phyloP scores from a whole-genome alignment of 2,113 vertebrate genomes.

The Ctenodactylus gundi region DNA sequence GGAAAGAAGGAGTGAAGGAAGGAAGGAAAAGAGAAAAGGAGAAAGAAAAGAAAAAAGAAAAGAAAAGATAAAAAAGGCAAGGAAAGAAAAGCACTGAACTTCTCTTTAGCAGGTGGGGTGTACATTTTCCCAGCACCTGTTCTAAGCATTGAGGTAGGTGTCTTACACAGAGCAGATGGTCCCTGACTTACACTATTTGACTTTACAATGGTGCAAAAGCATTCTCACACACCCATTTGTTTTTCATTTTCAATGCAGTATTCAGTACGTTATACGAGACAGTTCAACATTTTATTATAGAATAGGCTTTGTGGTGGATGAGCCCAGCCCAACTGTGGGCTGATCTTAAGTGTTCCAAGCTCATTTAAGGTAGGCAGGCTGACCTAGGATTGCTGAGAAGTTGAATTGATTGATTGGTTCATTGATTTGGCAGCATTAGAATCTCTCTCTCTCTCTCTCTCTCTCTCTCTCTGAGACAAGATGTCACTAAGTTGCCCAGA shows the following conservation, averaged over 20 bases:
- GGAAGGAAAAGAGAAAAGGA: no score
- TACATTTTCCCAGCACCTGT: neutral
- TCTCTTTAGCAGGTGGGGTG: neutral
- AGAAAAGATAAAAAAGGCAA: neutral
- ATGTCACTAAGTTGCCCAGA: neutral
- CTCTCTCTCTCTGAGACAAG: no score
- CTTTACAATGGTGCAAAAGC: neutral
- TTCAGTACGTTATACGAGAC: neutral
- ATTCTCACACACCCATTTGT: neutral
- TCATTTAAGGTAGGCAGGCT: neutral
- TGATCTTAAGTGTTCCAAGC: neutral
- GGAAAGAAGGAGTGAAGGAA: no score
- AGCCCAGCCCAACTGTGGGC: neutral
- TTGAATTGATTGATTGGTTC: no score
- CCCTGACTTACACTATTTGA: neutral
- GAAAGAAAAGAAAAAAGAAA: neutral
- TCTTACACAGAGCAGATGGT: no score
- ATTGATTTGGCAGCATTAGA: no score
- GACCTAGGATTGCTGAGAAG: neutral
- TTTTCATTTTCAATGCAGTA: neutral
- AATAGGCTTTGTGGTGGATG: neutral
- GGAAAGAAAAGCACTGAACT: neutral
- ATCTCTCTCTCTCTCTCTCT: no score
- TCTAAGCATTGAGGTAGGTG: neutral
- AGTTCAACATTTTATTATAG: neutral